phyloP scores from a whole-genome alignment of 1,140 invertebrate genomes.

The Ectropis grisescens region DNA sequence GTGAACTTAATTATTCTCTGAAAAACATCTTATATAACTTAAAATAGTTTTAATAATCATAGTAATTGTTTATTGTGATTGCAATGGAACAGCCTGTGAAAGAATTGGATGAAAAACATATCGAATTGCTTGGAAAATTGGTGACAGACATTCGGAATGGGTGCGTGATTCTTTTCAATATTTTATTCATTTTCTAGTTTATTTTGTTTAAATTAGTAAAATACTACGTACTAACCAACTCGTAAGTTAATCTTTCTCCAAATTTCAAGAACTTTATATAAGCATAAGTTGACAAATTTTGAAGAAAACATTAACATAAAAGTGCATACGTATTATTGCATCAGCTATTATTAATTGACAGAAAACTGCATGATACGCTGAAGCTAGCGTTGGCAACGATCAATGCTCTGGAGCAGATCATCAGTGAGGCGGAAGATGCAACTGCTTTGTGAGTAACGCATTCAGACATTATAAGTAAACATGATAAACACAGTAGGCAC shows the following conservation, averaged over 20 bases:
- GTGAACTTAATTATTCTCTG: too few species aligned
- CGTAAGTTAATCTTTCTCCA: too few species aligned
- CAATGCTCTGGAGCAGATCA: conserved; percentile 38
- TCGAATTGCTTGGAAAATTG: conserved; percentile 36
- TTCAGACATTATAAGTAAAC: too few species aligned
- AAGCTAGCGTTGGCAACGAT: conserved; percentile 41
- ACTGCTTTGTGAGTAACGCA: conserved; percentile 48
- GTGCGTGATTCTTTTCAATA: conserved; percentile 11
- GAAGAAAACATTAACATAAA: background rate
- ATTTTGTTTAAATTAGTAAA: too few species aligned
- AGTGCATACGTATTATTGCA: background rate
- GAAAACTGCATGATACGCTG: conserved; percentile 37
- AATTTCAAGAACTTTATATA: background rate
- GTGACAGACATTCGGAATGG: conserved; percentile 33
- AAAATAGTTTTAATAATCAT: too few species aligned
- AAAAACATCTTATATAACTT: too few species aligned
- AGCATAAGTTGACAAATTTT: background rate
- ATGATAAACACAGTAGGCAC: too few species aligned
- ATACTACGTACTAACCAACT: too few species aligned
- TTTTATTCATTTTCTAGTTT: too few species aligned
- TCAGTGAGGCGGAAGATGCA: conserved; percentile 36
- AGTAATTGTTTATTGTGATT: too few species aligned
- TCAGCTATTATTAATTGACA: conserved; percentile 14
- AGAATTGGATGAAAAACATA: conserved; percentile 36
- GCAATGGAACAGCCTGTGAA: too few species aligned